Base-by-base conservation (phyloP, 2,888 invertebrate genomes). In the Boloria euphrosyne region DNA sequence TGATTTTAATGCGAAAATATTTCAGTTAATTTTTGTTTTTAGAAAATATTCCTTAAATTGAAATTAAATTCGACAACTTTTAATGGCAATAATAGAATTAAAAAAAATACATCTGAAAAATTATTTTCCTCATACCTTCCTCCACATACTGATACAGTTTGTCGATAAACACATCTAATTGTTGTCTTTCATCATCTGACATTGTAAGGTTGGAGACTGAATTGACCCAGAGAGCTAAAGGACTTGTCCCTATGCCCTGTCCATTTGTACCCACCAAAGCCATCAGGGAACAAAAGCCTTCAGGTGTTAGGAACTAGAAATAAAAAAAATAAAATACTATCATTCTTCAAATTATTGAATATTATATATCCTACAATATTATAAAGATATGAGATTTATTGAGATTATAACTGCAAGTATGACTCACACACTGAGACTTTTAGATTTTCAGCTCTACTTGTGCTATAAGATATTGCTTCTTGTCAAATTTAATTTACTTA, bases 221-320 rank as follows among this genome's bases (percentile, higher is more conserved):
- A 75, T 95, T 95, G 4, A 96, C 97, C 98, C 98, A 99, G 75
- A 95, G 94, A 18, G 97, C 96, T 59, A 98, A 93, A 0, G 98
- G 95, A 83, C 97, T 98, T 0, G 98, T 97, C 3, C 98, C 98
- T 64, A 98, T 96, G 4, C 98, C 98, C 90, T 99, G 99, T 0
- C 97, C 97, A 84, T 99, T 99, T n/a, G 97, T 97, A 5, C 98
- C 98, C 14, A 94, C 86, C 31, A 96, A 80, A 0, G 95, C 95
- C 92, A 94, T 92, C 0, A 94, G 76, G 0, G 93, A 85, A 73
- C 95, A 94, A 82, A 98, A 98, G 0, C 98, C 98, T 73, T 97
- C 96, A 0, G 95, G 95, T 10, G 96, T 96, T 55, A 97, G 93
- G 73, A 91, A 94, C 94, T 93, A 38, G 81, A 52, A 83, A 83